These are phyloP conservation scores for Tenrec ecaudatus DNA, from an alignment of 2,113 vertebrate genomes.

Conservation along the genomic window DNA sequence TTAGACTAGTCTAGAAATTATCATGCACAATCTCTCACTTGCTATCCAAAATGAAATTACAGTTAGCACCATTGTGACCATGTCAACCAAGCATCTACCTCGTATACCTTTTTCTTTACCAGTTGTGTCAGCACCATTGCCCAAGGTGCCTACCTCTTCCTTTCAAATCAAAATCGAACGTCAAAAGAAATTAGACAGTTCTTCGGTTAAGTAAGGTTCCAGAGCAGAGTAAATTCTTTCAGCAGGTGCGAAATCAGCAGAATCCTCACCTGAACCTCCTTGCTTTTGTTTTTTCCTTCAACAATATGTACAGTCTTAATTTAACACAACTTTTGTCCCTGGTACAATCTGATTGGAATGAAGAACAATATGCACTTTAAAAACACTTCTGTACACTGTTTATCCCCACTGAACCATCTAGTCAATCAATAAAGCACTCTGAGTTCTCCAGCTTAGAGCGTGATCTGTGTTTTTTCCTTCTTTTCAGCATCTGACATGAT, in stretches of 20 bases:
- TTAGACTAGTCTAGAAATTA: neutral
- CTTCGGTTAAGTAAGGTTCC: no score
- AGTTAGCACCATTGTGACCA: neutral
- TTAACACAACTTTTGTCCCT: conserved; percentile 3
- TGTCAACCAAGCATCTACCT: neutral
- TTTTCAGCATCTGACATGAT: neutral
- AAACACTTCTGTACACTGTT: conserved; percentile 37
- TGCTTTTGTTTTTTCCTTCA: neutral
- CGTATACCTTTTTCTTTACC: neutral
- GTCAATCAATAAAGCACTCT: conserved; percentile 55
- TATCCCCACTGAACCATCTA: conserved; percentile 29
- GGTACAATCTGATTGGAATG: neutral
- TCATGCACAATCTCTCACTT: conserved; percentile 39
- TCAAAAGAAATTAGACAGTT: neutral
- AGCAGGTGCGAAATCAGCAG: neutral
- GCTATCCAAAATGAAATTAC: neutral
- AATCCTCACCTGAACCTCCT: neutral
- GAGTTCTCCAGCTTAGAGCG: neutral
- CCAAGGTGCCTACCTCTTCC: neutral
- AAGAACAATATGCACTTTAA: neutral
- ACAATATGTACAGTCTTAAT: conserved; percentile 8
- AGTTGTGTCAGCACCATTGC: neutral
- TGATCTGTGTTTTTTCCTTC: conserved; percentile 1
- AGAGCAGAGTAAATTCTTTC: no score
- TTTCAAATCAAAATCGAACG: neutral